Evolutionary conservation across 2,797 vertebrate genomes (phyloP).

Genomic region (Platalea minor): DNA sequence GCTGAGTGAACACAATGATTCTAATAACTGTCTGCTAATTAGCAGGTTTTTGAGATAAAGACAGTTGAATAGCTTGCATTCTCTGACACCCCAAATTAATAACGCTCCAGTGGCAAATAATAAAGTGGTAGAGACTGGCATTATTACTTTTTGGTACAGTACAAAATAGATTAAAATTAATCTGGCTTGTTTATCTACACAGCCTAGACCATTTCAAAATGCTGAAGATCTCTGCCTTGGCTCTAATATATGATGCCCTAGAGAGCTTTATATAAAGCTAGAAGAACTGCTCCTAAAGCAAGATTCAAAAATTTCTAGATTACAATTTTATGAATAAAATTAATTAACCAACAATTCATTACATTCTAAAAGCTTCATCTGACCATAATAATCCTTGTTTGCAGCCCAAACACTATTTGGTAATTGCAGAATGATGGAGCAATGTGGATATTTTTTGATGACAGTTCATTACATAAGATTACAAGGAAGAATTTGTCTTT

Average conservation of each 20-base stretch:
- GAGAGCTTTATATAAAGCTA: not conserved
- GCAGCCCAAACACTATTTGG: conserved; percentile 11
- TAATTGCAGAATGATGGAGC: conserved; percentile 20
- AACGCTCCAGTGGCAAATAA: conserved; percentile 17
- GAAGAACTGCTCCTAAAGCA: not conserved
- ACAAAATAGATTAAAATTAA: conserved; percentile 18
- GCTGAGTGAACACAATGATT: conserved; percentile 6
- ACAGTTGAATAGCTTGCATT: conserved; percentile 19
- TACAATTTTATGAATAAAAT: conserved; percentile 42
- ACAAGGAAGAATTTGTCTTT: conserved; percentile 32
- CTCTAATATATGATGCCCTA: not conserved
- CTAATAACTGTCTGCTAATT: conserved; percentile 44
- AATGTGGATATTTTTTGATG: conserved; percentile 28
- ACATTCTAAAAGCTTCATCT: conserved; percentile 32
- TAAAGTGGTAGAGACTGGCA: not conserved
- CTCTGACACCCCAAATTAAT: conserved; percentile 36
- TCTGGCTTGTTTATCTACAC: conserved; percentile 3
- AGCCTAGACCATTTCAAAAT: not conserved
- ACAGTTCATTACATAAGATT: conserved; percentile 35
- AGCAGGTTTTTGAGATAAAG: conserved; percentile 45
- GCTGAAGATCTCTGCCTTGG: not conserved
- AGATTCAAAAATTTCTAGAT: not conserved
- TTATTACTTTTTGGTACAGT: conserved; percentile 25
- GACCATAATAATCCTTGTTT: conserved; percentile 24
- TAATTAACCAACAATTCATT: conserved; percentile 52